phyloP scores from a whole-genome alignment of 2,113 vertebrate species.

The Lepisosteus oculatus region DNA sequence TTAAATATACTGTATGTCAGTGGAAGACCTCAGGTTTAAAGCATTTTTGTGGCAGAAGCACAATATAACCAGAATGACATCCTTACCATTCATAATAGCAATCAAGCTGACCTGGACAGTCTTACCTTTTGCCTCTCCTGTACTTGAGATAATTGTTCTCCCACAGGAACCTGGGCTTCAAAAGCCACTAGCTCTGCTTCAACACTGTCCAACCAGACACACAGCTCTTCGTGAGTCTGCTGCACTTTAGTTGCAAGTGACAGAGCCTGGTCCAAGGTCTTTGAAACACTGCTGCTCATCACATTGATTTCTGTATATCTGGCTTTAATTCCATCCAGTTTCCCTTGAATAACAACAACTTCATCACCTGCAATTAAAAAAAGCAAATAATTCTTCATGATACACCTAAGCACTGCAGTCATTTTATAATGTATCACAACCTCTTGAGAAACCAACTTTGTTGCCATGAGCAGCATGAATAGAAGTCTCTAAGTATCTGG shows the following conservation, averaged over 20 bases:
- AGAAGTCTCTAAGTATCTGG: no score
- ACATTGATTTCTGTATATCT: conserved; percentile 87
- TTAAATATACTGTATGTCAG: no score
- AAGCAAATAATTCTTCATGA: background rate
- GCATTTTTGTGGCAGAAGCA: no score
- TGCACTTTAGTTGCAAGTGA: conserved; percentile 76
- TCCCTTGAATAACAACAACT: conserved; percentile 93
- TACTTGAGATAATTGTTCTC: conserved; percentile 70
- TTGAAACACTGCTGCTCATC: conserved; percentile 74
- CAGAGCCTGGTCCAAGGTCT: conserved; percentile 79
- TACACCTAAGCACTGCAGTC: no score
- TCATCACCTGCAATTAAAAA: conserved; percentile 82
- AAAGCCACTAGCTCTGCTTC: conserved; percentile 75
- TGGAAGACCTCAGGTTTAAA: no score
- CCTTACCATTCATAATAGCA: no score
- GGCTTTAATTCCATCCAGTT: conserved; percentile 90
- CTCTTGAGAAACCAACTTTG: no score
- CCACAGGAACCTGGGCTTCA: conserved; percentile 62
- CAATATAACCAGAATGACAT: no score
- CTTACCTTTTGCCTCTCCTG: conserved; percentile 85
- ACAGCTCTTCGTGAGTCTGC: conserved; percentile 70
- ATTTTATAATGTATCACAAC: no score
- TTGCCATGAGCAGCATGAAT: no score
- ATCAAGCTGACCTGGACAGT: conserved; percentile 1
- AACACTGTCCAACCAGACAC: conserved; percentile 77